phyloP scores from a whole-genome alignment of 2,888 invertebrate genomes.

The Lasioglossum zephyrum region DNA sequence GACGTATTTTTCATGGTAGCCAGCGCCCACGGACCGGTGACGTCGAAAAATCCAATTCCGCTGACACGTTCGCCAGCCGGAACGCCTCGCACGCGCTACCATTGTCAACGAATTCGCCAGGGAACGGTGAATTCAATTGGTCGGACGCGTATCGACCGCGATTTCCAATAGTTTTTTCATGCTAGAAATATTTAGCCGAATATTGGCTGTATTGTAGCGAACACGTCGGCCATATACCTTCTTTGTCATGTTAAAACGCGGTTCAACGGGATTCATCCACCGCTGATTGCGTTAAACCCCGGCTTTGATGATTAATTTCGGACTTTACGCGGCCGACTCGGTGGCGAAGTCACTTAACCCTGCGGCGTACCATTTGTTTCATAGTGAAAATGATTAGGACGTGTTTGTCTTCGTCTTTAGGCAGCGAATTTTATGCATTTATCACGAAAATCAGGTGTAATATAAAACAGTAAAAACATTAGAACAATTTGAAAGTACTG shows the following conservation, averaged over 20 bases:
- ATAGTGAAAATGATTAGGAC: not conserved
- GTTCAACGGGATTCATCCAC: not conserved
- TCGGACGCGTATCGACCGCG: not conserved
- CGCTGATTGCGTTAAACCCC: not conserved
- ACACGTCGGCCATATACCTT: no score
- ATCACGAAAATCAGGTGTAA: no score
- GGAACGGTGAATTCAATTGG: constrained; percentile 2
- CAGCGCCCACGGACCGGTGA: not conserved
- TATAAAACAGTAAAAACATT: no score
- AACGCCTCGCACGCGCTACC: constrained; percentile 1
- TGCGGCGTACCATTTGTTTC: not conserved
- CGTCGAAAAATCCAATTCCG: constrained; percentile 27
- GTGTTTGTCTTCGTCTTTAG: not conserved
- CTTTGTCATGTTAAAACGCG: not conserved
- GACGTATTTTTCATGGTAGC: constrained; percentile 25
- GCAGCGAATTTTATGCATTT: no score
- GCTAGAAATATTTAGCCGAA: not conserved
- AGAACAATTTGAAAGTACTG: no score
- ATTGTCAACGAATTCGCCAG: constrained; percentile 11
- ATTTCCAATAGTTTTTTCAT: not conserved
- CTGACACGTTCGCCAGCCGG: not conserved
- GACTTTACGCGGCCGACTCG: not conserved
- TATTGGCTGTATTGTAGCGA: not conserved
- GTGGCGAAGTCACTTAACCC: not conserved
- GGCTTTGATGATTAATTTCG: not conserved